Base-by-base conservation (phyloP, 2,888 invertebrate species). In the Clitarchus hookeri region DNA sequence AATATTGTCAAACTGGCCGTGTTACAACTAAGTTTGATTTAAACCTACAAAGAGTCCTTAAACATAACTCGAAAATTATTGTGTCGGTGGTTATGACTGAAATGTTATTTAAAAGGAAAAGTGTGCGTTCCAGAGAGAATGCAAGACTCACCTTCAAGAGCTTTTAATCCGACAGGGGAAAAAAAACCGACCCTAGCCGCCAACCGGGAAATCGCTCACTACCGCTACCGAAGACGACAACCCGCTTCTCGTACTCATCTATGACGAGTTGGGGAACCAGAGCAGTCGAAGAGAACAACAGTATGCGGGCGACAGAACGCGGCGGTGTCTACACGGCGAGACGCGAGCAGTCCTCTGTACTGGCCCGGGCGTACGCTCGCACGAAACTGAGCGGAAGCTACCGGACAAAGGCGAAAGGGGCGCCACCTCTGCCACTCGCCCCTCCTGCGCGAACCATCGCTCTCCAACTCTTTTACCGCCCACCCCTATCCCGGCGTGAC, bases 361-460 rank as follows among this genome's bases (percentile, higher is more conserved):
- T 11, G 13, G 65, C 11, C 65, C 65, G 13, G 65, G n/a, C 65
- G 65, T 11, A 11, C 23, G 65, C 65, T 65, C 65, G 65, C 65
- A 65, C 65, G 65, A 65, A 65, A 65, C 65, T 65, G 65, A 65
- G 65, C 8, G 65, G 65, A 65, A 65, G 65, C 65, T 11, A 65
- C 65, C 65, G 65, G 65, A 65, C 65, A 65, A 65, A 65, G 65
- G n/a, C 65, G 65, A 65, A 19, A 65, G 65, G 16, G 65, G 65
- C 65, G 65, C 65, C 65, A 19, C 53, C 19, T 36, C 36, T 36
- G 36, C 8, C 53, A 2, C 19, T 53, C 53, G 4, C 53, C 8
- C 8, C 23, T 3, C n/a, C 65, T 1, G 65, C 0, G 3, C 65
- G 2, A 0, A 6, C n/a, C 65, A 6, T 2, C 65, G 1, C 65